Evolutionary conservation across 2,113 vertebrate species (phyloP).

Genomic region (Carlito syrichta): DNA sequence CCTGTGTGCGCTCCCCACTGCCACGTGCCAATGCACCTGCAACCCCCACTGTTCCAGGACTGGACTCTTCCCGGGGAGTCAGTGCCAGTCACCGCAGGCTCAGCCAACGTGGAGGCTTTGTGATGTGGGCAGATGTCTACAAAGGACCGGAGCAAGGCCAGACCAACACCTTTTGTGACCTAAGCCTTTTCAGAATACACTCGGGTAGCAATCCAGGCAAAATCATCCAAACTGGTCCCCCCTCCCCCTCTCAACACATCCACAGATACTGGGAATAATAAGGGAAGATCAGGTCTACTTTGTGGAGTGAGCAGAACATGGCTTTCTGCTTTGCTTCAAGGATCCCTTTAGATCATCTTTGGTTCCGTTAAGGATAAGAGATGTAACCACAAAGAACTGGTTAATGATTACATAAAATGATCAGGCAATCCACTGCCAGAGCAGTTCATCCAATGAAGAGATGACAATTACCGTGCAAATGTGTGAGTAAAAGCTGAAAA

Average conservation of each 20-base stretch:
- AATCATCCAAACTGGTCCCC: background rate
- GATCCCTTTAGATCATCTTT: background rate
- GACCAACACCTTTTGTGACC: slow-evolving; percentile 72
- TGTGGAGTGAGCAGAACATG: background rate
- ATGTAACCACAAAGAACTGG: background rate
- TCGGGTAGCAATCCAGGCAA: background rate
- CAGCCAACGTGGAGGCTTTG: slow-evolving; percentile 75
- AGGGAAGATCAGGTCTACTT: background rate
- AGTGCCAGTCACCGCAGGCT: slow-evolving; percentile 74
- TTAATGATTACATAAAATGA: background rate
- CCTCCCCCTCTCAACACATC: background rate
- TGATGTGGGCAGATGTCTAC: slow-evolving; percentile 81
- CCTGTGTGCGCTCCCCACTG: background rate
- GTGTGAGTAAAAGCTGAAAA: background rate
- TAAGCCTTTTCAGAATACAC: background rate
- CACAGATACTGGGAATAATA: background rate
- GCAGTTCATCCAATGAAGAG: background rate
- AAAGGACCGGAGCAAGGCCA: slow-evolving; percentile 60
- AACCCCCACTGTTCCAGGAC: slow-evolving; percentile 75
- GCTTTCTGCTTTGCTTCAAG: background rate
- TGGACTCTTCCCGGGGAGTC: slow-evolving; percentile 64
- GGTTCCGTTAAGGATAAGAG: background rate
- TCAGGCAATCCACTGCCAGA: background rate
- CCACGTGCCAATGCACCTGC: slow-evolving; percentile 84
- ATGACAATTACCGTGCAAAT: background rate